phyloP scores from a whole-genome alignment of 2,888 invertebrate species.

The Ethmia dodecea region DNA sequence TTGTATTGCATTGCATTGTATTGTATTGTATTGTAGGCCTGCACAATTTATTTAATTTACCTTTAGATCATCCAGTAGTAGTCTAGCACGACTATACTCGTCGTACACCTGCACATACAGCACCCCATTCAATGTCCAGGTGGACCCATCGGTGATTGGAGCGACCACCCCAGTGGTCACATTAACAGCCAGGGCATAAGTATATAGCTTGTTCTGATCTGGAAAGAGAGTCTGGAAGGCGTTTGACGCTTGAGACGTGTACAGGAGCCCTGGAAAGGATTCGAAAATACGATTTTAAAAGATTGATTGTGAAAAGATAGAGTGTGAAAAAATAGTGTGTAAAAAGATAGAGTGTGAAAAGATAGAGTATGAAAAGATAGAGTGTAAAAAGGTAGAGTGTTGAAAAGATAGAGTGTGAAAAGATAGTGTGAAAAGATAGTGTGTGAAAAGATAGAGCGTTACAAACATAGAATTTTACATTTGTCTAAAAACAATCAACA shows the following conservation, averaged over 20 bases:
- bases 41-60: constrained; percentile 24
- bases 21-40: not conserved
- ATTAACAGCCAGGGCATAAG: constrained; percentile 47
- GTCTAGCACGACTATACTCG: constrained; percentile 44
- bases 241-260: constrained; percentile 6
- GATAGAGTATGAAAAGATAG: too few species aligned
- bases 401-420: too few species aligned
- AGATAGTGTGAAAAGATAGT: too few species aligned
- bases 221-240: constrained; percentile 50
- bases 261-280: constrained; percentile 32
- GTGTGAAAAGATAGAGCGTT: too few species aligned
- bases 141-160: constrained; percentile 37
- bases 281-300: too few species aligned
- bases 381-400: too few species aligned
- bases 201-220: constrained; percentile 39
- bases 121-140: constrained; percentile 52
- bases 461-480: too few species aligned
- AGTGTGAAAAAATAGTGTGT: too few species aligned
- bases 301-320: not conserved
- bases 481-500: too few species aligned
- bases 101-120: constrained; percentile 43
- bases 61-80: constrained; percentile 44
- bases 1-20: not conserved
- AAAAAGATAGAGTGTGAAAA: too few species aligned
- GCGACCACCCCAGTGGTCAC: constrained; percentile 47